Conservation (phyloP, 1,140 invertebrate genomes). For the Dreissena polymorpha region DNA sequence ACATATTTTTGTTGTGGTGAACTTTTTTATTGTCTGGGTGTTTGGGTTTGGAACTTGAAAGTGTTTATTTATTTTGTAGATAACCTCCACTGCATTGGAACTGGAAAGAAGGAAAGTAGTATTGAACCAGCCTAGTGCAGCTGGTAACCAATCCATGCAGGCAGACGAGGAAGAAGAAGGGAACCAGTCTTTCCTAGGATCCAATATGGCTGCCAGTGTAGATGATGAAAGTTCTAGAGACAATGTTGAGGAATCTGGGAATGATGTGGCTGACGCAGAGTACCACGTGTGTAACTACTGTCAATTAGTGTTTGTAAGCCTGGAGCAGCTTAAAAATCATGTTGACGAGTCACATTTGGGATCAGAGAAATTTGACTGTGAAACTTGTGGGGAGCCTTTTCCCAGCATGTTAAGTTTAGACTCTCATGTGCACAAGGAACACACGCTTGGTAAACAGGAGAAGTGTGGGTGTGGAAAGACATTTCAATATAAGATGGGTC, state of each 20-base stretch:
- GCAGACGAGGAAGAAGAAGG: not conserved
- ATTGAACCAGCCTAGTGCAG: too few species aligned
- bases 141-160: too few species aligned
- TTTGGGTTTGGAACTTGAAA: too few species aligned
- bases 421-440: not conserved
- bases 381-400: conserved; percentile 23
- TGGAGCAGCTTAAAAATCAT: conserved; percentile 10
- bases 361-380: not conserved
- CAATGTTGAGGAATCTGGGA: not conserved
- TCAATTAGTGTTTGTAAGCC: conserved; percentile 26
- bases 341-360: conserved; percentile 18
- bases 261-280: not conserved
- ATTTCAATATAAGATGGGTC: conserved; percentile 49
- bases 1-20: too few species aligned
- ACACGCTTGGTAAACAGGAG: conserved; percentile 30
- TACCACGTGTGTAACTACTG: conserved; percentile 42
- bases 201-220: not conserved
- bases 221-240: conserved; percentile 2
- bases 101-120: too few species aligned
- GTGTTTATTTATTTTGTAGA: too few species aligned
- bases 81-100: too few species aligned
- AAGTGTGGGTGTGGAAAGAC: conserved; percentile 42
- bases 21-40: too few species aligned
- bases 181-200: not conserved
- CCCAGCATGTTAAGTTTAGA: not conserved